Conservation (phyloP, 2,797 vertebrate genomes). For the Arnoldichthys spilopterus region DNA sequence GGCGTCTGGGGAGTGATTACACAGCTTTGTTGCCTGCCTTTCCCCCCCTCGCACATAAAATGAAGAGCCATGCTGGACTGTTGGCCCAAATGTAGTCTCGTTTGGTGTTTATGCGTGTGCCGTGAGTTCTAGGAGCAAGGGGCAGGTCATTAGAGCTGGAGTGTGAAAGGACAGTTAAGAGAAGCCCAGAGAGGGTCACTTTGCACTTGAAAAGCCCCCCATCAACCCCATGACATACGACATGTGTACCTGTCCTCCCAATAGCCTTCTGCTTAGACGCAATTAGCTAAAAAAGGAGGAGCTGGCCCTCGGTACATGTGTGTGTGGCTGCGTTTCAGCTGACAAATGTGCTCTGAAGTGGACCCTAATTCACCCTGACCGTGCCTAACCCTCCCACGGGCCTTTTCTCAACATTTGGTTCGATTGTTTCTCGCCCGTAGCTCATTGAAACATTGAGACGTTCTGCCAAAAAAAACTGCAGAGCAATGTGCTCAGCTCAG, state of each 20-base stretch:
- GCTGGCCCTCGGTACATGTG: background rate
- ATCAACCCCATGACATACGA: slow-evolving; percentile 35
- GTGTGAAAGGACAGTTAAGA: slow-evolving; percentile 56
- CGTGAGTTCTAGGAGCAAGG: slow-evolving; percentile 1
- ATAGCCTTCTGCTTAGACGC: slow-evolving; percentile 34
- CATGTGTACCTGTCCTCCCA: slow-evolving; percentile 24
- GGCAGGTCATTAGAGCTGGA: slow-evolving; percentile 50
- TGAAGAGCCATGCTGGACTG: slow-evolving; percentile 5
- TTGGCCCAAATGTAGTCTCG: slow-evolving; percentile 29
- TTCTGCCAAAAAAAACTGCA: too few species aligned
- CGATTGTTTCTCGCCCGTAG: background rate
- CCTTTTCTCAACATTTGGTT: slow-evolving; percentile 2
- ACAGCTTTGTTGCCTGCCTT: slow-evolving; percentile 29
- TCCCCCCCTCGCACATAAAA: slow-evolving; percentile 26
- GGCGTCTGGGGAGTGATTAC: slow-evolving; percentile 56
- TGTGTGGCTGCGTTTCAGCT: slow-evolving; percentile 2
- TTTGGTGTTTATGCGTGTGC: slow-evolving; percentile 16
- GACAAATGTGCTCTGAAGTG: slow-evolving; percentile 32
- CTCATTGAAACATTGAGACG: background rate
- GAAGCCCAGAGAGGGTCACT: slow-evolving; percentile 49
- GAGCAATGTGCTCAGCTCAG: too few species aligned
- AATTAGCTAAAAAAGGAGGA: slow-evolving; percentile 36
- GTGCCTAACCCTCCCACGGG: background rate
- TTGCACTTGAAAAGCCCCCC: slow-evolving; percentile 52
- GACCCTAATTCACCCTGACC: background rate